Percentiles rank a stretch among this genome's conserved stretches.
Conservation (phyloP, 2,888 invertebrate genomes). For the Microctonus aethiopoides region DNA sequence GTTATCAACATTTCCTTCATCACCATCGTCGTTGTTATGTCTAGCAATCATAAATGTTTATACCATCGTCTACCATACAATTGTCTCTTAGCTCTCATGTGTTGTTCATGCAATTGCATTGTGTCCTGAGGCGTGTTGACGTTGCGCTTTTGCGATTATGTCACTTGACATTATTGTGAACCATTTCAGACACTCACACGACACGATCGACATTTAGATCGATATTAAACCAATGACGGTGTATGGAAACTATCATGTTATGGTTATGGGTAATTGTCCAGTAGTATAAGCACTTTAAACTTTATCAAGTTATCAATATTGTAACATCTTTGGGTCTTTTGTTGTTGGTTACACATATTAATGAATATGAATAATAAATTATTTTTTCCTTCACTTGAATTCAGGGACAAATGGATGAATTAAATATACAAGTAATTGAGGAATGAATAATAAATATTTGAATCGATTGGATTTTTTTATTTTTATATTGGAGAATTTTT, state of each 20-base stretch:
- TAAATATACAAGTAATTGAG: too few relatives aligned
- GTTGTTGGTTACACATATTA: not conserved
- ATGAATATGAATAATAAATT: too few relatives aligned
- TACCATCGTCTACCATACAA: not conserved
- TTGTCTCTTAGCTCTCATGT: not conserved
- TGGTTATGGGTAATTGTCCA: constrained; percentile 15
- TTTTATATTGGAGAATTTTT: not conserved
- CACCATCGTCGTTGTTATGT: not conserved
- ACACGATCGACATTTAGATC: not conserved
- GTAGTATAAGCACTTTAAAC: not conserved
- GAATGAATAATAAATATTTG: too few relatives aligned
- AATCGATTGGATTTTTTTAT: too few relatives aligned
- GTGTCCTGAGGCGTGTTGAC: not conserved
- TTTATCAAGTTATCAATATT: constrained; percentile 9
- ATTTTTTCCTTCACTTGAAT: too few relatives aligned
- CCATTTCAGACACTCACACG: not conserved
- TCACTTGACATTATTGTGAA: not conserved
- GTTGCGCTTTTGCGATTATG: not conserved
- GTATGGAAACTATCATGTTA: too few relatives aligned
- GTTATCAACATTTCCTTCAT: not conserved
- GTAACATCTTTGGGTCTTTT: not conserved
- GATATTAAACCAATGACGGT: not conserved
- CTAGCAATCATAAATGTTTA: not conserved
- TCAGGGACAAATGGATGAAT: too few relatives aligned
- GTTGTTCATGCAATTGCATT: not conserved